Evolutionary conservation across 1,140 invertebrate genomes (phyloP), one percentile per base, ranked within the genome.

Genomic region (Drosophila dunni): DNA sequence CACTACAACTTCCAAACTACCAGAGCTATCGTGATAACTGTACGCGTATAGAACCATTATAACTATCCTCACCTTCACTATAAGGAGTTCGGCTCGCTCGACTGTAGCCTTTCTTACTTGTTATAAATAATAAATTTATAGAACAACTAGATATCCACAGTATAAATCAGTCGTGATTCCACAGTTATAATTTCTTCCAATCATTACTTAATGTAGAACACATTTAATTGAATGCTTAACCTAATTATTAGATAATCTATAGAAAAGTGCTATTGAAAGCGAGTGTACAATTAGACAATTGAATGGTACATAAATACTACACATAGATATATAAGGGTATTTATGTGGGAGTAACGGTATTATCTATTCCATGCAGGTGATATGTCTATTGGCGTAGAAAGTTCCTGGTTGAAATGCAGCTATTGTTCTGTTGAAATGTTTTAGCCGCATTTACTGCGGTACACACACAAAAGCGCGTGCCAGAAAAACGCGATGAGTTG

Each of bases 401-500:
- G 29, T 24, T 9, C 8, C 29, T 36, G 36, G 53, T 73, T 72
- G 66, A 66, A 72, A 65, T 53, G 70, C 56, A 73, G 33, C 56
- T n/a, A 40, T 67, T 54, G 56, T 45, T 73, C 10, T 9, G 56
- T 42, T 68, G 20, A 68, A 73, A 48, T 54, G 64, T 68, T 68
- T 50, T 24, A 56, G 36, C 53, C 53, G 36, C 51, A 54, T 36
- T 54, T 54, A 17, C 51, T 34, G 36, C 2, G 51, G 33, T 20
- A 11, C 56, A 13, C 56, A 42, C 67, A 72, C 51, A 71, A 51
- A 67, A 44, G 63, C 45, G 69, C 70, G 64, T 67, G 64, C 64
- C 64, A 72, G 64, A 68, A 68, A 53, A 73, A 17, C 54, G 63
- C 53, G 38, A 69, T 53, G 66, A 62, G 56, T 51, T 69, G 56